Percentiles rank a stretch among this genome's conserved stretches.
Conservation (phyloP, 2,888 invertebrate species). For the Cheilosia impressa region DNA sequence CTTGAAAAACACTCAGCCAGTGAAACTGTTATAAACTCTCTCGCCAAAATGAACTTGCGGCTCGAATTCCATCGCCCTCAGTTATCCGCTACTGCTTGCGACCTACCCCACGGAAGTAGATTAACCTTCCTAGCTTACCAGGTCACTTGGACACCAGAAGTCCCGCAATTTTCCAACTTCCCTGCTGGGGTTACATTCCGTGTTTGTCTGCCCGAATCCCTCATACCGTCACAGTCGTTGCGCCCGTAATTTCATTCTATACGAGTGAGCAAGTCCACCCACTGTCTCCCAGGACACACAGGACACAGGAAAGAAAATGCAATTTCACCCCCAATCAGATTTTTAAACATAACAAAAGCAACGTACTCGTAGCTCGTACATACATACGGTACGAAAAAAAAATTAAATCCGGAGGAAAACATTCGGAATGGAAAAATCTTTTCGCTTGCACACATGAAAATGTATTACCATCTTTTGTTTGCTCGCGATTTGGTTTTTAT, state of each 20-base stretch:
- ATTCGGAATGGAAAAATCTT: constrained; percentile 40
- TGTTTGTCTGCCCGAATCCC: not conserved
- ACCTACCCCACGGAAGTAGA: constrained; percentile 69
- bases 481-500: constrained; percentile 31
- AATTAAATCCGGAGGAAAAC: constrained; percentile 28
- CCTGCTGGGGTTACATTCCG: constrained; percentile 4
- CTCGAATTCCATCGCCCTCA: constrained; percentile 38
- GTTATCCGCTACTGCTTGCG: constrained; percentile 55
- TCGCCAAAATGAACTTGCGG: constrained; percentile 37
- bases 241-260: constrained; percentile 53
- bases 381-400: not conserved
- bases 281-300: constrained; percentile 28
- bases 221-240: constrained; percentile 46
- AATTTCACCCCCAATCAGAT: constrained; percentile 66
- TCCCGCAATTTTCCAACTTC: constrained; percentile 45
- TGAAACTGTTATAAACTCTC: not conserved
- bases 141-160: constrained; percentile 68
- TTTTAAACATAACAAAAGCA: constrained; percentile 51
- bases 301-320: constrained; percentile 52
- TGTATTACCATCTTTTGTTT: constrained; percentile 56
- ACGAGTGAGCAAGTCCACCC: constrained; percentile 20
- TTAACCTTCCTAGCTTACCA: constrained; percentile 62
- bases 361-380: no score
- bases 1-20: not conserved
- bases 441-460: constrained; percentile 43